Base-by-base conservation (phyloP, 2,888 invertebrate genomes). In the Peribatodes rhomboidaria region DNA sequence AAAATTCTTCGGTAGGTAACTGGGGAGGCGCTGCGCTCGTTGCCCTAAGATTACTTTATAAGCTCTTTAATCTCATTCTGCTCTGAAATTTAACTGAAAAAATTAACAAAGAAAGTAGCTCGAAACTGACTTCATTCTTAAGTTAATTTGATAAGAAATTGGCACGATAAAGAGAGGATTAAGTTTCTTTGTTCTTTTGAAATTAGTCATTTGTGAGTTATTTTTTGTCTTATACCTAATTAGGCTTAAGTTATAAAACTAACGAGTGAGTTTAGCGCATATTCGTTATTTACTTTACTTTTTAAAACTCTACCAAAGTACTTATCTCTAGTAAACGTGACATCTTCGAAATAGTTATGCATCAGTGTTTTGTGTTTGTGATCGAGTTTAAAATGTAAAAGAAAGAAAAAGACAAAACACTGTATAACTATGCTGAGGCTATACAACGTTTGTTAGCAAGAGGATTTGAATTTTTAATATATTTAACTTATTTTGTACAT, bases 61-160 rank as follows among this genome's bases (percentile, higher is more conserved):
- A 22, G n/a, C 27, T 46, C n/a, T 13, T 46, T 31, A 49, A 31
- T 31, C 31, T 49, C 27, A 16, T 46, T 46, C 9, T 14, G n/a
- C 1, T 22, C 20, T 20, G 10, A 4, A 31, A 47, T 14, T 47
- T 47, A n/a, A 31, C n/a, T 31, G 14, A 14, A 47, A 47, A 44
- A 33, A 33, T 49, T 14, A 49, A 49, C 49, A 33, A 49, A 49
- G 49, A 16, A 18, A 49, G 49, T 16, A 14, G 13, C 33, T 2
- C 31, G 31, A 13, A 18, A 7, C 13, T 11, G 35, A 35, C 13
- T 35, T 50, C 11, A 35, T 35, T 50, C 50, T 16, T 14, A 7
- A 35, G 35, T 50, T 35, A 50, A 49, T 50, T 50, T 20, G 35
- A 50, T 50, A 50, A 50, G 35, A 35, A 50, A 35, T 35, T 50